Conservation (phyloP, 1,140 invertebrate genomes). For the Neodiprion virginianus region DNA sequence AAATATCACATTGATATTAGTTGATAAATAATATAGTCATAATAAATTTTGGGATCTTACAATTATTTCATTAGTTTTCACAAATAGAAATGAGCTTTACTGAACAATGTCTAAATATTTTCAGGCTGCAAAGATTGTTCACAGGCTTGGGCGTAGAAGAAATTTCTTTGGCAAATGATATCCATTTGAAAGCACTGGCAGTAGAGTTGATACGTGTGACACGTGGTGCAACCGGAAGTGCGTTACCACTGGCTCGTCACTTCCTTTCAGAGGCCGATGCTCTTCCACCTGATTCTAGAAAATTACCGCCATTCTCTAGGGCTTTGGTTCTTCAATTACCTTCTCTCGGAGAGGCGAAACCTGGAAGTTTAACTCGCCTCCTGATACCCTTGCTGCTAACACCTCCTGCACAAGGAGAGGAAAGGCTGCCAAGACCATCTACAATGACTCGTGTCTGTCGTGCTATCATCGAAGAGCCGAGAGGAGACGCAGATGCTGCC, state of each 20-base stretch:
- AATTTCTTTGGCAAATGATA: constrained; percentile 79
- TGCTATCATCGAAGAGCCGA: constrained; percentile 85
- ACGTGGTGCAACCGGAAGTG: constrained; percentile 67
- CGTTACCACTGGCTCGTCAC: constrained; percentile 68
- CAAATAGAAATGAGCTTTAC: constrained; percentile 7
- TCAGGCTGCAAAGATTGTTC: constrained; percentile 82
- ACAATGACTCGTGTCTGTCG: constrained; percentile 64
- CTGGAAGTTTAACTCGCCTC: constrained; percentile 80
- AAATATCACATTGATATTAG: constrained; percentile 19
- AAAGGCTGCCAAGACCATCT: constrained; percentile 56
- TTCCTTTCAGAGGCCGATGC: constrained; percentile 69
- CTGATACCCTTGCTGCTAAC: constrained; percentile 78
- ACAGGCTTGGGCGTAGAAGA: constrained; percentile 79
- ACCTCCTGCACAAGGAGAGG: constrained; percentile 48
- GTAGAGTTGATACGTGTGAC: constrained; percentile 82
- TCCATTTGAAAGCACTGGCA: constrained; percentile 83
- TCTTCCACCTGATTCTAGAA: constrained; percentile 55
- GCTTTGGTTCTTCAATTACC: constrained; percentile 80
- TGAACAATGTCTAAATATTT: constrained; percentile 30
- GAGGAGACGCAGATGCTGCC: constrained; percentile 80
- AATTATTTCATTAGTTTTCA: constrained; percentile 10
- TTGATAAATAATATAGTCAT: too few relatives aligned
- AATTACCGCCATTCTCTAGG: constrained; percentile 73
- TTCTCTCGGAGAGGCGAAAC: constrained; percentile 82
- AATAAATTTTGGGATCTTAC: constrained; percentile 37